These are phyloP conservation scores for Euplagia quadripunctaria DNA, from an alignment of 2,888 invertebrate species.

Conservation along the genomic window DNA sequence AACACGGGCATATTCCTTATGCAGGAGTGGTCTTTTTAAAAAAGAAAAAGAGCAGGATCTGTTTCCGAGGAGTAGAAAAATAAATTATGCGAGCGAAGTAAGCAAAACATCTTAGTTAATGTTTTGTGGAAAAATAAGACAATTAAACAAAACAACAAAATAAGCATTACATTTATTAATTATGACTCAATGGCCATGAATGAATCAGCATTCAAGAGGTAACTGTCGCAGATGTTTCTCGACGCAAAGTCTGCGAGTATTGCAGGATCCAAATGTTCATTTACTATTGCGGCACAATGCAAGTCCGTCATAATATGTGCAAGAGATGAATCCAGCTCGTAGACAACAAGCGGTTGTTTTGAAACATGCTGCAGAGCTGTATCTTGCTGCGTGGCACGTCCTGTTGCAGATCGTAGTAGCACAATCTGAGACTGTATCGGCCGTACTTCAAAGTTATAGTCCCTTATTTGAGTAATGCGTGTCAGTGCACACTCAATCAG, in stretches of 20 bases:
- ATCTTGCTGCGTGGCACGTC: neutral
- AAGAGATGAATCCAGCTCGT: constrained; percentile 51
- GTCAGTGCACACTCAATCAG: constrained; percentile 57
- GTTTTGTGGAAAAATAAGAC: no score
- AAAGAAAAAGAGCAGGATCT: no score
- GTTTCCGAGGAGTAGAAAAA: no score
- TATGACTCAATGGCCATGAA: neutral
- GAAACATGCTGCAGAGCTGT: constrained; percentile 23
- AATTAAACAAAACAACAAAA: no score
- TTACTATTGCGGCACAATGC: no score
- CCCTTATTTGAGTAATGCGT: constrained; percentile 50
- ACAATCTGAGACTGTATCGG: constrained; percentile 56
- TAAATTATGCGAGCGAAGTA: no score
- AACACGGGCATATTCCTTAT: no score
- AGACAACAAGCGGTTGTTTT: constrained; percentile 34
- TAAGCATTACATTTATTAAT: no score
- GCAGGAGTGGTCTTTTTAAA: no score
- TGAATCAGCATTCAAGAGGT: constrained; percentile 18
- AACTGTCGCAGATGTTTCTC: constrained; percentile 57
- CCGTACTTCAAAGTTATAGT: constrained; percentile 30
- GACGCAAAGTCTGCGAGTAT: constrained; percentile 52
- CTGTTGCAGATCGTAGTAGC: constrained; percentile 42
- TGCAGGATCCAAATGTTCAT: constrained; percentile 43
- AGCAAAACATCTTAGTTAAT: no score
- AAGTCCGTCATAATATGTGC: constrained; percentile 27